Percentiles rank a stretch among this genome's conserved stretches.
Conservation (phyloP, 1,140 invertebrate genomes). For the Akabosia matsudoensis region DNA sequence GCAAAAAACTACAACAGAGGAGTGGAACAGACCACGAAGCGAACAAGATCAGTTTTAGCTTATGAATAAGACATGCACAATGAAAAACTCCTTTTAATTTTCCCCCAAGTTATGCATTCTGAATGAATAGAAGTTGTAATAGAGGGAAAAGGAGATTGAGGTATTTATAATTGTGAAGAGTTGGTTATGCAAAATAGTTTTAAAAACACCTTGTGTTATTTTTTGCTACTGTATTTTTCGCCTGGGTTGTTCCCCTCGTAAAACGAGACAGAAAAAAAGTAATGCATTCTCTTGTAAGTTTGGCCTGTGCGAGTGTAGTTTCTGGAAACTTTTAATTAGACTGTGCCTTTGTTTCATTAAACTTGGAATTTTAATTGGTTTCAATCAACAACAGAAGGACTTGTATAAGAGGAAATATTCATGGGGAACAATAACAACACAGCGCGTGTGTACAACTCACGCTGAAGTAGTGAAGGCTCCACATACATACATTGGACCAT, state of each 20-base stretch:
- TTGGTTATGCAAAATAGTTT: neutral
- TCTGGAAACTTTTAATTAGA: conserved; percentile 24
- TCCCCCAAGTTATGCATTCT: neutral
- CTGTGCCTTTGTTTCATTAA: conserved; percentile 21
- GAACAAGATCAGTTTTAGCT: neutral
- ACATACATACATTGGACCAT: no score
- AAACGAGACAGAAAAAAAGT: no score
- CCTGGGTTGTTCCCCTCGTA: no score
- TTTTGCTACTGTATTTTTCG: no score
- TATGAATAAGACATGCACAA: neutral
- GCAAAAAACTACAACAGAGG: no score
- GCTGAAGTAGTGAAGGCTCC: no score
- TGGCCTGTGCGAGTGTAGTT: conserved; percentile 7
- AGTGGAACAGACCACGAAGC: no score
- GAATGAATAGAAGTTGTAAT: neutral
- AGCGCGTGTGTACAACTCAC: no score
- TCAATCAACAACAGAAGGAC: conserved; percentile 7
- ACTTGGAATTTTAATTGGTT: conserved; percentile 24
- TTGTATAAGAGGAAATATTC: neutral
- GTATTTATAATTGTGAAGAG: conserved; percentile 15
- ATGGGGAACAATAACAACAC: no score
- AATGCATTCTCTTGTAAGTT: neutral
- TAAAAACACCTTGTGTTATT: no score
- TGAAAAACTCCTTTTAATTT: neutral
- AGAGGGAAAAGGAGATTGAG: conserved; percentile 17